phyloP scores from a whole-genome alignment of 92 coral and sea anemone genomes.

The Epizoanthus scotinus region DNA sequence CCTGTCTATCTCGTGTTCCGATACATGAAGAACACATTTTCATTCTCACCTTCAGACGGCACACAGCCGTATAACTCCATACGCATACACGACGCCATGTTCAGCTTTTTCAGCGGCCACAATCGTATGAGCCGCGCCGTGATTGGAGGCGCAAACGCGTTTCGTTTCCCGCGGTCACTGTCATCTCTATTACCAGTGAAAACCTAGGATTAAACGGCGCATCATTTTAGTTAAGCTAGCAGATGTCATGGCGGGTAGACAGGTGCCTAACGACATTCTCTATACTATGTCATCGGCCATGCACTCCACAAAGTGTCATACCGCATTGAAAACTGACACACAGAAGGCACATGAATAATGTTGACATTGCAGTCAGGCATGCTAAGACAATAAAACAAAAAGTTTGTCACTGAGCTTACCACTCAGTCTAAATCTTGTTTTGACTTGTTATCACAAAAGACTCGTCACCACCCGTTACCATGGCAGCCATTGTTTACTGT shows the following conservation, averaged over 20 bases:
- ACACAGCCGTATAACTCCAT: conserved; percentile 90
- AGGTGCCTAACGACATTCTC: neutral
- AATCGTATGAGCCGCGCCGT: conserved; percentile 79
- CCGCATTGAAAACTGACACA: too few species aligned
- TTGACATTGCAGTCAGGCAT: too few species aligned
- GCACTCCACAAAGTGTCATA: too few species aligned
- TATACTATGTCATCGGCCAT: too few species aligned
- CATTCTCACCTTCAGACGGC: conserved; percentile 79
- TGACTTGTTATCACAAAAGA: too few species aligned
- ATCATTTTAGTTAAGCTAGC: neutral
- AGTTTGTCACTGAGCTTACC: too few species aligned
- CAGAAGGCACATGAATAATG: too few species aligned
- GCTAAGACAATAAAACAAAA: too few species aligned
- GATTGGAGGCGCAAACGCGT: conserved; percentile 57
- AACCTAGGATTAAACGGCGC: conserved; percentile 35
- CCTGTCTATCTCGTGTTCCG: too few species aligned
- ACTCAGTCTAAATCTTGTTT: too few species aligned
- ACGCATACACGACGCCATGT: conserved; percentile 47
- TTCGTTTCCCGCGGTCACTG: neutral
- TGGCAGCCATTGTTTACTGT: too few species aligned
- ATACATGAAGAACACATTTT: neutral
- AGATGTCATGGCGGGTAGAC: neutral
- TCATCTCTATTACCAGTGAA: conserved; percentile 54
- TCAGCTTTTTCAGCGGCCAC: conserved; percentile 38
- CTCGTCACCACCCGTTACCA: too few species aligned